A percentile compares a stretch with the other conserved stretches of the same genome.
Conservation (phyloP, 2,797 vertebrate species). For the Meda fulgida region DNA sequence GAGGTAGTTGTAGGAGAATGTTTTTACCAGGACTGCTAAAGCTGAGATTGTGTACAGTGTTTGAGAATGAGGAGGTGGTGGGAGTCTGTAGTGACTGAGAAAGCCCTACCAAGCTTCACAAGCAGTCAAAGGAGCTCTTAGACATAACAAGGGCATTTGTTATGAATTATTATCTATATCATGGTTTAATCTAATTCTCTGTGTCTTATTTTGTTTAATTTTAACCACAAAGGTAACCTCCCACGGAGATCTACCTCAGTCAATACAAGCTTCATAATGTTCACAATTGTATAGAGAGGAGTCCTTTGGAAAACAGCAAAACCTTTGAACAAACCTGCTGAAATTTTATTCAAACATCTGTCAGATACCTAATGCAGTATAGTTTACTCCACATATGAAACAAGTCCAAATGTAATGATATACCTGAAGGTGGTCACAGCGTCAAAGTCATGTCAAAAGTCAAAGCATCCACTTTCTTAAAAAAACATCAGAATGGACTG, state of each 20-base stretch:
- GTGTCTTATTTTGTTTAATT: constrained; percentile 59
- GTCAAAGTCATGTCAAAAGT: not conserved
- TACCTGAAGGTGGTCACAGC: constrained; percentile 42
- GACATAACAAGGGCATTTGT: constrained; percentile 46
- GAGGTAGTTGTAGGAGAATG: constrained; percentile 70
- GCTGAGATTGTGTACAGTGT: constrained; percentile 17
- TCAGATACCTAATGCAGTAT: constrained; percentile 55
- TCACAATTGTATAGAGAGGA: constrained; percentile 65
- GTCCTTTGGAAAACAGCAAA: constrained; percentile 40
- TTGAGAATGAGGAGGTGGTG: not conserved
- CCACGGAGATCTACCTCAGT: constrained; percentile 84
- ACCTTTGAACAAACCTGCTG: constrained; percentile 63
- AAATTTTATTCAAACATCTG: constrained; percentile 48
- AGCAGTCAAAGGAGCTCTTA: constrained; percentile 59
- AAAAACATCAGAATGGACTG: constrained; percentile 26
- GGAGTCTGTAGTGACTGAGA: constrained; percentile 44
- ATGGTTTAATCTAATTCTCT: constrained; percentile 65
- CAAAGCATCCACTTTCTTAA: constrained; percentile 22
- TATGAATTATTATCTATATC: constrained; percentile 60
- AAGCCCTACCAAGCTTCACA: constrained; percentile 59
- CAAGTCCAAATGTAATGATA: constrained; percentile 41
- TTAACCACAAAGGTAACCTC: constrained; percentile 66
- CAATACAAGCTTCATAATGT: constrained; percentile 65
- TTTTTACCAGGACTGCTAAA: constrained; percentile 81
- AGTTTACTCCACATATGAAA: constrained; percentile 30